Percentiles rank a stretch among this genome's conserved stretches.
phyloP scores from a whole-genome alignment of 2,113 vertebrate genomes.

The Peromyscus californicus region DNA sequence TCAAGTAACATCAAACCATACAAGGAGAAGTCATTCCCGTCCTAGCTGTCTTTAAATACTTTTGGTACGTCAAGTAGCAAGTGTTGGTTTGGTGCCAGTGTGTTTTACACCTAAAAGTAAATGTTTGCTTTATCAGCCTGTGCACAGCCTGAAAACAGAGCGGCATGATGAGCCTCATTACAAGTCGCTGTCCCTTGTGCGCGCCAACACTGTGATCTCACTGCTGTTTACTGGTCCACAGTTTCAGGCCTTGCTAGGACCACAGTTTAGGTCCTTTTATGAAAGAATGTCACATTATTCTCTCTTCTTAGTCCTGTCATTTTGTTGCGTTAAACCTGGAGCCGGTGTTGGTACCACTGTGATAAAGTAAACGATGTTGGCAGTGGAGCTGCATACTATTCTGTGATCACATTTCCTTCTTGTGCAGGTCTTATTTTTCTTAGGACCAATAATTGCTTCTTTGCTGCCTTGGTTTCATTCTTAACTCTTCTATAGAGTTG shows the following conservation, averaged over 20 bases:
- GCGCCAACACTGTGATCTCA: neutral
- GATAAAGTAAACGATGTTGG: no score
- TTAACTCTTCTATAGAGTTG: neutral
- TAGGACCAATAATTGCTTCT: neutral
- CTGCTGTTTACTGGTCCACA: neutral
- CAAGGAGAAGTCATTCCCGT: neutral
- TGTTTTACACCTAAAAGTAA: neutral
- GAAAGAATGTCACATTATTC: neutral
- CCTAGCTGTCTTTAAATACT: constrained; percentile 13
- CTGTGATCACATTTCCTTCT: neutral
- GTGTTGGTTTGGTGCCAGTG: neutral
- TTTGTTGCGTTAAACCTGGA: neutral
- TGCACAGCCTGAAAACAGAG: neutral
- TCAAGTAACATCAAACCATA: neutral
- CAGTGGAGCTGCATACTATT: neutral
- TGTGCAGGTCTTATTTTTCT: neutral
- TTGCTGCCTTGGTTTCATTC: neutral
- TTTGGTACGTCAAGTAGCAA: neutral
- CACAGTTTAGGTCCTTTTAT: neutral
- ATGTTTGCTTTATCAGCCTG: neutral
- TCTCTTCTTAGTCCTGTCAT: neutral
- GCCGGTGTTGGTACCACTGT: no score
- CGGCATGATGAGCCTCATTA: no score
- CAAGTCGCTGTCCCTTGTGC: neutral
- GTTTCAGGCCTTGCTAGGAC: neutral